phyloP scores from a whole-genome alignment of 2,888 invertebrate genomes.

The Cenopis cana region DNA sequence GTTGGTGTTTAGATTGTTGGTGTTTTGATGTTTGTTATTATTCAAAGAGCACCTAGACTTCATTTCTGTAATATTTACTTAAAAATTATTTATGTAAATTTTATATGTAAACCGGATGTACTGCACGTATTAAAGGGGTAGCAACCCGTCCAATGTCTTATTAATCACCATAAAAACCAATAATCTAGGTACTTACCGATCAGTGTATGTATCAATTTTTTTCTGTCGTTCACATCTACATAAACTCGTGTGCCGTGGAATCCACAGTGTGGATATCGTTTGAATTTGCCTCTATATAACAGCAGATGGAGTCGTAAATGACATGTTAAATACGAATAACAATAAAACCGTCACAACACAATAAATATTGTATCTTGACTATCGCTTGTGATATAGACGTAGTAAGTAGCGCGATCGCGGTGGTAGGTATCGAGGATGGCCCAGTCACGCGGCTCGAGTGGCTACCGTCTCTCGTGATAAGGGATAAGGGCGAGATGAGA shows the following conservation, averaged over 20 bases:
- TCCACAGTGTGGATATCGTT: slow-evolving; percentile 41
- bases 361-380: slow-evolving; percentile 60
- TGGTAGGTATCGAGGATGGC: slow-evolving; percentile 50
- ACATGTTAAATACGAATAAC: slow-evolving; percentile 54
- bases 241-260: slow-evolving; percentile 48
- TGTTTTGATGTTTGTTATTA: too few species aligned
- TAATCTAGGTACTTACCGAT: slow-evolving; percentile 32
- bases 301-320: slow-evolving; percentile 54
- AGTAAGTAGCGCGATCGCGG: slow-evolving; percentile 50
- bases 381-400: slow-evolving; percentile 57
- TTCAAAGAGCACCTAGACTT: too few species aligned
- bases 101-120: too few species aligned
- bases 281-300: slow-evolving; percentile 50
- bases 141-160: not conserved
- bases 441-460: slow-evolving; percentile 68
- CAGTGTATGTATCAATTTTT: slow-evolving; percentile 9
- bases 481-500: slow-evolving; percentile 68
- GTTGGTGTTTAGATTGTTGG: too few species aligned
- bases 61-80: too few species aligned
- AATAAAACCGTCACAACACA: slow-evolving; percentile 54
- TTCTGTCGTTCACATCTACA: slow-evolving; percentile 51
- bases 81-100: too few species aligned
- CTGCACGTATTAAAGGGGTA: not conserved
- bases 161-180: not conserved
- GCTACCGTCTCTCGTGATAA: slow-evolving; percentile 60